Evolutionary conservation across 2,888 invertebrate genomes (phyloP), one percentile per base, ranked within the genome.

Genomic region (Lumbricus terrestris): DNA sequence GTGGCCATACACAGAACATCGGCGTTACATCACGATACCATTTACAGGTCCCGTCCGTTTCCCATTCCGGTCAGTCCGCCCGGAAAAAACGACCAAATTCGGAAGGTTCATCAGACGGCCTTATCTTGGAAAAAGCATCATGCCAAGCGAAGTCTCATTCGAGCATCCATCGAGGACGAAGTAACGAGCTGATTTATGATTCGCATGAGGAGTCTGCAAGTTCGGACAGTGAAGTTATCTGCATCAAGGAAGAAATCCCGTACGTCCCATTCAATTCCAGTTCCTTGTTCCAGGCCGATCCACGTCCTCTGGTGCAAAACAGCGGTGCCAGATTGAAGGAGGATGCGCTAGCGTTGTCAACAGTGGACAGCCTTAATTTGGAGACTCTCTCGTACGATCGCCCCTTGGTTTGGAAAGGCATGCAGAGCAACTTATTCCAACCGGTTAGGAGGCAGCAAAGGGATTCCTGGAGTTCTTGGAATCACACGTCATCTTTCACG

Each of bases 161-260:
- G 37, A 85, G 85, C 35, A 85, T 20, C 18, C 1, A 35, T 6
- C 85, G 5, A 34, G 18, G 85, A 85, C 34, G 16, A 20, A 35
- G 35, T 35, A 23, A 33, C 18, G 34, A 34, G 0, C 16, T 33
- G 16, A 20, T 37, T 85, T 37, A 6, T 85, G 34, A 37, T 85
- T 85, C 85, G 13, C 85, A 85, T 18, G 35, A 23, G 20, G 37
- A 85, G 37, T 85, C 85, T 85, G 69, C 69, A n/a, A 69, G 69
- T n/a, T 85, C 85, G 11, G 85, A 85, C 85, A 37, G 85, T 85
- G 85, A 37, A 34, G 85, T 85, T 8, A 37, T 85, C 85, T 85
- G 35, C 37, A 37, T 85, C 16, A 85, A 85, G 85, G 85, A 85
- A 85, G 85, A 85, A 85, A 37, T 69, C n/a, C 69, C 69, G 29